Evolutionary conservation across 1,140 invertebrate species (phyloP), one percentile per base, ranked within the genome.

Genomic region (Lasioglossum albipes): DNA sequence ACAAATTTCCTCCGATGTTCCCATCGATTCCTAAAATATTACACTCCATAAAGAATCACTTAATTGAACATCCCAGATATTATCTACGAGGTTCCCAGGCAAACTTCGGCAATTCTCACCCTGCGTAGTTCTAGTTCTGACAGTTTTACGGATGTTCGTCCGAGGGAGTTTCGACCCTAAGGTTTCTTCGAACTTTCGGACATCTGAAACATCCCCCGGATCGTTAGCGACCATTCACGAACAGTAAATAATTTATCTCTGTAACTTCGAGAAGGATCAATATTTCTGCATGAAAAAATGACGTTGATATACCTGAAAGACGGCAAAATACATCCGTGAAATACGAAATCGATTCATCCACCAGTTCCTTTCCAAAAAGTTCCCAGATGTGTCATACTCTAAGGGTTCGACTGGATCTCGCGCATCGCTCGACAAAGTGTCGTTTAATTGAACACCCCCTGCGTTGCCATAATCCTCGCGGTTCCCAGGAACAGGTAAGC

Each of bases 401-500:
- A 49, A 12, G 10, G 10, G 10, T 13, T 49, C 45, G 45, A 12
- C 45, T 13, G 45, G 45, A 49, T 22, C 54, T 10, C 31, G 41
- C 59, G n/a, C 13, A 36, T 41, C 36, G 16, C 42, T n/a, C n/a
- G 12, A 7, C 7, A 49, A 82, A 27, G 61, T 75, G 78, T 36
- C 62, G 54, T 79, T 83, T 78, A 79, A 86, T 85, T 66, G 81
- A 87, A 83, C 78, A 79, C 70, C 76, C 68, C 75, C 85, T 65
- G 67, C 76, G 27, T 71, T 79, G 82, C 81, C 81, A 68, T 77
- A 57, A 65, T 81, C 69, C 16, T 18, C 85, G 59, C 68, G 59
- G 89, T 90, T 90, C 88, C 89, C 88, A 90, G 81, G 89, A 90
- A 89, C 85, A 89, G 89, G 84, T 88, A 88, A 84, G 78, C 75